Evolutionary conservation across 2,888 invertebrate species (phyloP).

Genomic region (Leucania comma): DNA sequence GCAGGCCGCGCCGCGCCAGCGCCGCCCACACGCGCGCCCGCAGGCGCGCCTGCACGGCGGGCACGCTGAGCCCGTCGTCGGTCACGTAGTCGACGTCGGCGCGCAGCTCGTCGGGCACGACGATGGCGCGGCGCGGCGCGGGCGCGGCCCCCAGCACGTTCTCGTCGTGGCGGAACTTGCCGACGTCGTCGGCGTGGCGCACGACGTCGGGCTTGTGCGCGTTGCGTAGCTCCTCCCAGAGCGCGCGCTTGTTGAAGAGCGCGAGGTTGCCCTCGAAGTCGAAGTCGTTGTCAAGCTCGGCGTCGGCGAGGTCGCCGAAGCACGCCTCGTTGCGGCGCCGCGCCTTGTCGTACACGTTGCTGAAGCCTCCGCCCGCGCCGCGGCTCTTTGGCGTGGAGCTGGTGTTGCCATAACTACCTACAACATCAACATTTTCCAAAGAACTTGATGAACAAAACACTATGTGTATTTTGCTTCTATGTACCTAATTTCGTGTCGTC

Average conservation of each 20-base stretch:
- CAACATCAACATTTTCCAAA: background rate
- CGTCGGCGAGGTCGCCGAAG: slow-evolving; percentile 94
- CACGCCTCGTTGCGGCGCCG: slow-evolving; percentile 93
- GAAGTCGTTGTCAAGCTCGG: slow-evolving; percentile 94
- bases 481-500: no score
- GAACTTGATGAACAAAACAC: background rate
- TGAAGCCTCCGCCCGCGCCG: slow-evolving; percentile 81
- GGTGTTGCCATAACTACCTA: slow-evolving; percentile 75
- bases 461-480: no score
- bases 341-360: slow-evolving; percentile 76
- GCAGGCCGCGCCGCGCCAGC: slow-evolving; percentile 87
- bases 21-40: slow-evolving; percentile 93
- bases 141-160: slow-evolving; percentile 91
- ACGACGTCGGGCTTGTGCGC: slow-evolving; percentile 81
- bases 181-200: slow-evolving; percentile 79
- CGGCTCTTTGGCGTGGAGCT: slow-evolving; percentile 88
- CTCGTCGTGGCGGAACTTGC: slow-evolving; percentile 95
- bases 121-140: slow-evolving; percentile 86
- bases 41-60: slow-evolving; percentile 92
- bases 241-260: slow-evolving; percentile 94
- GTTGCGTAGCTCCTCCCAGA: slow-evolving; percentile 82
- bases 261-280: slow-evolving; percentile 98
- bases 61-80: slow-evolving; percentile 96
- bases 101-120: slow-evolving; percentile 92
- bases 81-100: slow-evolving; percentile 92